phyloP scores from a whole-genome alignment of 2,113 vertebrate species.

The Hydrolagus affinis region DNA sequence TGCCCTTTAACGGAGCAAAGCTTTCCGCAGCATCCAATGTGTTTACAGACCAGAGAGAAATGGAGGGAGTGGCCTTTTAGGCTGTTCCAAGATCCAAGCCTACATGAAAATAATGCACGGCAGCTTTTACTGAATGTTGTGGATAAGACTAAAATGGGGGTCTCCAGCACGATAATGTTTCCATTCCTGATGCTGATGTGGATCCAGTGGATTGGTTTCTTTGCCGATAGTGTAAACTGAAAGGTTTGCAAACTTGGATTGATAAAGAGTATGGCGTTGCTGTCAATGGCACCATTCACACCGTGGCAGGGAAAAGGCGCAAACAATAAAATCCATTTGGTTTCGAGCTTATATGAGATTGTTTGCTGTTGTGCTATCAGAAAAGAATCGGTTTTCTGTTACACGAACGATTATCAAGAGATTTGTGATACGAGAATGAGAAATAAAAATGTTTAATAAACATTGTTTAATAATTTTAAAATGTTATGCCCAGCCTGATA shows the following conservation, averaged over 20 bases:
- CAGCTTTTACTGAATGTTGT: too few relatives aligned
- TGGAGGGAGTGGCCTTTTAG: too few relatives aligned
- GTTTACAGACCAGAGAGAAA: too few relatives aligned
- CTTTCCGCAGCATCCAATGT: too few relatives aligned
- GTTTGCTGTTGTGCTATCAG: slow-evolving; percentile 30
- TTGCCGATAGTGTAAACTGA: not conserved
- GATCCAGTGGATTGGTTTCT: not conserved
- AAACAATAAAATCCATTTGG: slow-evolving; percentile 28
- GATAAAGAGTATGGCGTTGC: slow-evolving; percentile 22
- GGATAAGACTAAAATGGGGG: too few relatives aligned
- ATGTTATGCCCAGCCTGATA: not conserved
- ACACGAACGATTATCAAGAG: slow-evolving; percentile 26
- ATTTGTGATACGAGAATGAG: slow-evolving; percentile 26
- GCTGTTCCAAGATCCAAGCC: too few relatives aligned
- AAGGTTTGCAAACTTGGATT: not conserved
- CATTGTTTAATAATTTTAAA: slow-evolving; percentile 31
- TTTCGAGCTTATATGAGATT: slow-evolving; percentile 27
- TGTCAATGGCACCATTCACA: slow-evolving; percentile 22
- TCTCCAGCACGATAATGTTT: not conserved
- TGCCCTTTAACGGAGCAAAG: too few relatives aligned
- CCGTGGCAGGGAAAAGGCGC: slow-evolving; percentile 17
- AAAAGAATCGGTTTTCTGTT: slow-evolving; percentile 26
- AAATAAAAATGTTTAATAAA: slow-evolving; percentile 14
- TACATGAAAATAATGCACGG: too few relatives aligned
- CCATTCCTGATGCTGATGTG: not conserved